Conservation (phyloP, 2,797 vertebrate species). For the Okamejei kenojei region DNA sequence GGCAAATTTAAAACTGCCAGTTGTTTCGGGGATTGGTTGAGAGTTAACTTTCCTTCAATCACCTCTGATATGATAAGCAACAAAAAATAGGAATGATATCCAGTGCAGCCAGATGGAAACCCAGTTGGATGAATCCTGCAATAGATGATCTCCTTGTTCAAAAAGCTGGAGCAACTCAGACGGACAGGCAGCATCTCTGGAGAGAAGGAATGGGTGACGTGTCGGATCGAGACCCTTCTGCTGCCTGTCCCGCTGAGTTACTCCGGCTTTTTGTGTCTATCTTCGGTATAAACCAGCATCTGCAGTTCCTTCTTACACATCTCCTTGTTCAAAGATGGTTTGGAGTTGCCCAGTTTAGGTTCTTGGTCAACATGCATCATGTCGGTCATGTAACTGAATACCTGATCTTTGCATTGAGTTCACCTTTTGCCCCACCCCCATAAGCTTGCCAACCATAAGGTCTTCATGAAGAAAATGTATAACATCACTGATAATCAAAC, state of each 20-base stretch:
- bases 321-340: not conserved
- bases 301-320: no score
- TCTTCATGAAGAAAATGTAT: not conserved
- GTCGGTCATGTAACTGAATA: not conserved
- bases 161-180: no score
- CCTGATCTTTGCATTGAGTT: not conserved
- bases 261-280: no score
- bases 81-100: not conserved
- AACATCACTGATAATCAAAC: not conserved
- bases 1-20: not conserved
- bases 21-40: not conserved
- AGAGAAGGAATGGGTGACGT: no score
- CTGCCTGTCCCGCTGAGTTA: no score
- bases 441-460: not conserved
- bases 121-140: not conserved
- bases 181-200: no score
- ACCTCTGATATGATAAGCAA: not conserved
- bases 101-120: not conserved
- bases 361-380: not conserved
- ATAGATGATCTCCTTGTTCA: not conserved
- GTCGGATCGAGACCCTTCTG: no score
- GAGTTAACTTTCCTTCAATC: not conserved
- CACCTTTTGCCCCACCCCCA: not conserved
- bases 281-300: no score
- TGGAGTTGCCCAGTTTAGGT: constrained; percentile 25